These are phyloP conservation scores for Lamprologus callipterus DNA, from an alignment of 2,113 vertebrate species.

Conservation along the genomic window DNA sequence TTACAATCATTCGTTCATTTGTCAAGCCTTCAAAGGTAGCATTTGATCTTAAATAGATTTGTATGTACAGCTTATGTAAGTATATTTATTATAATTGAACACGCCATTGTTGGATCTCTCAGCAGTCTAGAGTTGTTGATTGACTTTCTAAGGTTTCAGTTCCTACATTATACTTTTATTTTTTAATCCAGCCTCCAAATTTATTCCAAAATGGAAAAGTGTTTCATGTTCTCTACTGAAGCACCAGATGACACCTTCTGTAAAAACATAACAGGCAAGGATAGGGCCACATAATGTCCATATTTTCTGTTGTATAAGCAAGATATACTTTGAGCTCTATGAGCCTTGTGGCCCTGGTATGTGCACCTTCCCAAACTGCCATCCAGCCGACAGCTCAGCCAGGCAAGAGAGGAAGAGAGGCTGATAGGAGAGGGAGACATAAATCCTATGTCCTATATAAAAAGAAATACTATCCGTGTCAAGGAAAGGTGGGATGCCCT, in stretches of 20 bases:
- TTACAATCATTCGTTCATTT: rapidly evolving
- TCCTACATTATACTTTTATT: not conserved
- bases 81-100: not conserved
- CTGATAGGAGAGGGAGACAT: constrained; percentile 63
- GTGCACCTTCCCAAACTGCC: constrained; percentile 35
- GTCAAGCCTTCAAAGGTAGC: rapidly evolving
- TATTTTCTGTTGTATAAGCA: constrained; percentile 9
- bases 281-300: not conserved
- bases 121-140: not conserved
- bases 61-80: not conserved
- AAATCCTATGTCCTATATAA: constrained; percentile 80
- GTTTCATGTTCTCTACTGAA: not conserved
- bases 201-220: not conserved
- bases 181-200: not conserved
- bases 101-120: not conserved
- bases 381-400: constrained; percentile 54
- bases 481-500: constrained; percentile 78
- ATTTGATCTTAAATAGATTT: not conserved
- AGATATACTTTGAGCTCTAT: not conserved
- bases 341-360: not conserved
- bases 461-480: constrained; percentile 79
- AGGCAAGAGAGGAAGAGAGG: constrained; percentile 36
- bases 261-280: not conserved
- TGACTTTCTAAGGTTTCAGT: not conserved
- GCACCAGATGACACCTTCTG: not conserved